Conservation (phyloP, 2,888 invertebrate species). For the Lamellibrachia satsuma region DNA sequence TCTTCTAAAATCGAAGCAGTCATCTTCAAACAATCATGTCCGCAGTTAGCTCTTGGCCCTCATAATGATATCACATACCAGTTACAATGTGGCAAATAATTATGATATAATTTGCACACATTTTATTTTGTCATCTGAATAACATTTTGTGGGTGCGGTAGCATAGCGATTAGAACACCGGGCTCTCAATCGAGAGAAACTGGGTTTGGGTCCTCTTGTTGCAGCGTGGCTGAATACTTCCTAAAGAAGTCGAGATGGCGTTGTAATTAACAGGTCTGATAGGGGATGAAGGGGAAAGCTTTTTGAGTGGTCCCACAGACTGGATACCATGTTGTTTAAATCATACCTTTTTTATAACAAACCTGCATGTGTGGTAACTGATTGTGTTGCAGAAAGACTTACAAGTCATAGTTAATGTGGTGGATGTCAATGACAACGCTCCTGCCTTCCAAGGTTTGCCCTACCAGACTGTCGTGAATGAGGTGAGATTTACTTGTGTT, state of each 20-base stretch:
- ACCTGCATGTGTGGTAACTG: background rate
- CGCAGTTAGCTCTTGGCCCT: background rate
- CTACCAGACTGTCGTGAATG: slow-evolving; percentile 37
- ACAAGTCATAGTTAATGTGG: slow-evolving; percentile 32
- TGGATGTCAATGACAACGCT: slow-evolving; percentile 42
- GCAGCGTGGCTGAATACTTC: too few relatives aligned
- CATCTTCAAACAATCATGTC: background rate
- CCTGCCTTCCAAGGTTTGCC: slow-evolving; percentile 37
- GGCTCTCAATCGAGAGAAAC: too few relatives aligned
- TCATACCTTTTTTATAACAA: background rate
- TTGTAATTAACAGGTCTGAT: too few relatives aligned
- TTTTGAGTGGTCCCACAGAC: too few relatives aligned
- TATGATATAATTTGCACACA: background rate
- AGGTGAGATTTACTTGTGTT: slow-evolving; percentile 31
- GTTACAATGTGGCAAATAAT: background rate
- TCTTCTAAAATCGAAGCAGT: background rate
- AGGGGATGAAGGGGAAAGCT: too few relatives aligned
- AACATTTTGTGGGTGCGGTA: too few relatives aligned
- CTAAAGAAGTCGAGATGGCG: too few relatives aligned
- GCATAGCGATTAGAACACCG: background rate
- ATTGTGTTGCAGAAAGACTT: slow-evolving; percentile 25
- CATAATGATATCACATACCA: background rate
- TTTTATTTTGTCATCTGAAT: background rate
- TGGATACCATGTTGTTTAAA: too few relatives aligned
- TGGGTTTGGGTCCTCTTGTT: too few relatives aligned